Conservation (phyloP, 2,888 invertebrate species). For the Sympetrum striolatum region DNA sequence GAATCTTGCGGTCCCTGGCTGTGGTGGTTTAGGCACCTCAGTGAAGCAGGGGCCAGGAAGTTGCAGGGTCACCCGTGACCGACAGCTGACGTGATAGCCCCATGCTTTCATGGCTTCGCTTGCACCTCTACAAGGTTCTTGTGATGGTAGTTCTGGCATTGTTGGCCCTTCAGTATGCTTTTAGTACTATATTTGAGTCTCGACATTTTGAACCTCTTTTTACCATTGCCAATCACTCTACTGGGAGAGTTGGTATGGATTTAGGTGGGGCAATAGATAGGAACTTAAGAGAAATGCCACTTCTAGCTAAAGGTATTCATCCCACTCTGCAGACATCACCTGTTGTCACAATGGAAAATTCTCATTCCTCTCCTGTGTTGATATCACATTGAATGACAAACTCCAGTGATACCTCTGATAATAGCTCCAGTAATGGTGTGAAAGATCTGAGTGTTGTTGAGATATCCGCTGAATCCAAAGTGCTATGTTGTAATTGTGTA, state of each 20-base stretch:
- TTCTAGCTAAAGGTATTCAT: constrained; percentile 55
- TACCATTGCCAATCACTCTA: constrained; percentile 51
- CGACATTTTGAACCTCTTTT: constrained; percentile 55
- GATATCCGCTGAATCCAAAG: neutral
- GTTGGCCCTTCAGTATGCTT: constrained; percentile 73
- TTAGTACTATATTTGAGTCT: constrained; percentile 69
- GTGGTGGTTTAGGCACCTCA: constrained; percentile 21
- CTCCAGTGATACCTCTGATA: neutral
- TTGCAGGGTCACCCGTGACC: constrained; percentile 17
- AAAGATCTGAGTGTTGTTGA: neutral
- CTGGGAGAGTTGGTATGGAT: neutral
- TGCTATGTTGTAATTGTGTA: neutral
- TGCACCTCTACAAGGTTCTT: constrained; percentile 66
- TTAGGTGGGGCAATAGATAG: constrained; percentile 53
- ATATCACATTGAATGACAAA: constrained; percentile 1
- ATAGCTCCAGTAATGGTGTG: constrained; percentile 13
- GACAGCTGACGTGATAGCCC: constrained; percentile 12
- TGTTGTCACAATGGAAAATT: neutral
- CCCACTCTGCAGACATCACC: neutral
- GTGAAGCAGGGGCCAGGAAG: constrained; percentile 8
- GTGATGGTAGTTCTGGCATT: constrained; percentile 68
- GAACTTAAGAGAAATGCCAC: constrained; percentile 55
- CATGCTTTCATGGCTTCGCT: constrained; percentile 58
- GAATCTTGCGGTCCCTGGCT: constrained; percentile 19
- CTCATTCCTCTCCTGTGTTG: neutral